These are phyloP conservation scores for Hemaris fuciformis DNA, from an alignment of 2,888 invertebrate species.

Conservation along the genomic window DNA sequence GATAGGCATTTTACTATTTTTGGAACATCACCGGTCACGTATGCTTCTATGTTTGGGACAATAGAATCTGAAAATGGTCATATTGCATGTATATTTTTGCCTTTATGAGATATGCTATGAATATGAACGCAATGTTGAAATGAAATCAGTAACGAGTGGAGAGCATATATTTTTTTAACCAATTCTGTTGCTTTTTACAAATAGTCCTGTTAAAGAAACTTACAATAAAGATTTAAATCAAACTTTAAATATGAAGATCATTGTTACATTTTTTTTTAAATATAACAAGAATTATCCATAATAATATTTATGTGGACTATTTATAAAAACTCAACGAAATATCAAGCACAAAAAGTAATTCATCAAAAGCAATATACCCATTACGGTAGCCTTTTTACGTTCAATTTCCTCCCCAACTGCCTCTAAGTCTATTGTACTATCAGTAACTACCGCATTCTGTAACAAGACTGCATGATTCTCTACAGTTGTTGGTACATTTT, in stretches of 20 bases:
- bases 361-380: background rate
- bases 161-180: too few species aligned
- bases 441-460: background rate
- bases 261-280: too few species aligned
- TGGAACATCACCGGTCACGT: background rate
- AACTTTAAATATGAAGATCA: too few species aligned
- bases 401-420: too few species aligned
- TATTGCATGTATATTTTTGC: background rate
- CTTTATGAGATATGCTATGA: background rate
- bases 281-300: background rate
- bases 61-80: constrained; percentile 15
- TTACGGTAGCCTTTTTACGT: background rate
- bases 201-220: background rate
- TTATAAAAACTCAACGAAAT: background rate
- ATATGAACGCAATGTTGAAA: too few species aligned
- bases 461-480: background rate
- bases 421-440: background rate
- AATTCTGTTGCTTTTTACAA: too few species aligned
- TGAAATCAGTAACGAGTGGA: too few species aligned
- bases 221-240: background rate
- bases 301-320: background rate
- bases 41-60: constrained; percentile 8
- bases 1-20: background rate
- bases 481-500: background rate
- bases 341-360: background rate